These are phyloP conservation scores for Hypotaenidia philippensis DNA, from an alignment of 2,797 vertebrate genomes.

Conservation along the genomic window DNA sequence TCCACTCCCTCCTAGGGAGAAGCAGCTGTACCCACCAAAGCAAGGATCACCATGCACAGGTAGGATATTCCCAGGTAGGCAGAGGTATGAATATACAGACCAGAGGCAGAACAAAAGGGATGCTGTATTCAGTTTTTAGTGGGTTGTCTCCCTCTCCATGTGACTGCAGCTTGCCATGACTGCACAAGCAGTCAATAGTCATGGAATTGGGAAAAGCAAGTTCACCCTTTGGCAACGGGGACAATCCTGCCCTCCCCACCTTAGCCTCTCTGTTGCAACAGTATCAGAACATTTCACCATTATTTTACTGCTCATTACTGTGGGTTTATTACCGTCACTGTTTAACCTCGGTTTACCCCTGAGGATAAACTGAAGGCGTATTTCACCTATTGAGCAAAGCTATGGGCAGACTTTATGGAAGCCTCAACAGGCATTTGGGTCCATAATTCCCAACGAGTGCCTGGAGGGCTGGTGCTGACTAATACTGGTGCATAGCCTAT, in stretches of 20 bases:
- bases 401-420: neutral
- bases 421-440: neutral
- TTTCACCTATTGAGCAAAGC: neutral
- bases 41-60: neutral
- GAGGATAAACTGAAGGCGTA: neutral
- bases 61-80: neutral
- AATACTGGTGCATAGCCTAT: neutral
- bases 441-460: neutral
- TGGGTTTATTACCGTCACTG: neutral
- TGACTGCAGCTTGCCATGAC: neutral
- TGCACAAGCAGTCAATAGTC: neutral
- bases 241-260: neutral
- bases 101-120: neutral
- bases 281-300: neutral
- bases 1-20: neutral
- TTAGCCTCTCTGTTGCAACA: conserved; percentile 5
- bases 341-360: neutral
- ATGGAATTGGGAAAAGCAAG: neutral
- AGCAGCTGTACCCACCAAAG: neutral
- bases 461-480: neutral
- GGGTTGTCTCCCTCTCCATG: neutral
- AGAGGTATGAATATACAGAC: neutral
- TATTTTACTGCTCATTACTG: neutral
- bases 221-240: neutral
- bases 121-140: neutral